These are phyloP conservation scores for Lacanobia wlatinum DNA, from an alignment of 2,888 invertebrate genomes.

Conservation along the genomic window DNA sequence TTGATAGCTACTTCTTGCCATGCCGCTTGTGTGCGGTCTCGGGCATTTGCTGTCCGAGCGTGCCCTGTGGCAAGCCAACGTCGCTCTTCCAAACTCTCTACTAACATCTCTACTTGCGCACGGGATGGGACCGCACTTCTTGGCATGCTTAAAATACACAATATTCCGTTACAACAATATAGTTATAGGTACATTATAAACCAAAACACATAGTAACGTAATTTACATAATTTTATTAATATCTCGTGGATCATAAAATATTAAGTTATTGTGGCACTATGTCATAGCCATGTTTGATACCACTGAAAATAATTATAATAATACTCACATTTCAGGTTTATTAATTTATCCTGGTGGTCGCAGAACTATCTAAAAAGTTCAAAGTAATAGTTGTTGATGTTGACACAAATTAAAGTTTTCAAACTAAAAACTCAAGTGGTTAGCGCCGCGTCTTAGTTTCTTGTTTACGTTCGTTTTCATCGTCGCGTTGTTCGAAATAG, in stretches of 20 bases:
- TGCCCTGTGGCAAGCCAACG: slow-evolving; percentile 23
- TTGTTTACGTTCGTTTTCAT: not conserved
- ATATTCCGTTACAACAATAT: not conserved
- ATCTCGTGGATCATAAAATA: not conserved
- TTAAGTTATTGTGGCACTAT: not conserved
- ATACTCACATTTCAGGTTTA: not conserved
- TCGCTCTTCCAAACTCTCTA: not conserved
- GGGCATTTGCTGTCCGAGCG: slow-evolving; percentile 14
- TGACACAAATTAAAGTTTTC: too few relatives aligned
- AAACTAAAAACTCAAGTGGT: too few relatives aligned
- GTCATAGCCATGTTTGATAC: not conserved
- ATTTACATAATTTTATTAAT: not conserved
- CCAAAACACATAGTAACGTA: too few relatives aligned
- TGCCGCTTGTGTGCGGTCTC: slow-evolving; percentile 12
- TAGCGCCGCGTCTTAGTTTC: not conserved
- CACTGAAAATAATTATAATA: not conserved
- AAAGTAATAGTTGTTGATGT: not conserved
- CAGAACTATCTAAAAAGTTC: not conserved
- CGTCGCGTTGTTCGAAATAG: not conserved
- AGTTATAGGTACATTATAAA: not conserved
- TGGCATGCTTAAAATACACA: slow-evolving; percentile 1
- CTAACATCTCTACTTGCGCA: not conserved
- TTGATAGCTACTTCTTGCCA: slow-evolving; percentile 21
- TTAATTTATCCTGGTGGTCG: too few relatives aligned
- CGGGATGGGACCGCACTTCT: not conserved